Evolutionary conservation across 2,113 vertebrate species (phyloP).

Genomic region (Macquaria ambigua): DNA sequence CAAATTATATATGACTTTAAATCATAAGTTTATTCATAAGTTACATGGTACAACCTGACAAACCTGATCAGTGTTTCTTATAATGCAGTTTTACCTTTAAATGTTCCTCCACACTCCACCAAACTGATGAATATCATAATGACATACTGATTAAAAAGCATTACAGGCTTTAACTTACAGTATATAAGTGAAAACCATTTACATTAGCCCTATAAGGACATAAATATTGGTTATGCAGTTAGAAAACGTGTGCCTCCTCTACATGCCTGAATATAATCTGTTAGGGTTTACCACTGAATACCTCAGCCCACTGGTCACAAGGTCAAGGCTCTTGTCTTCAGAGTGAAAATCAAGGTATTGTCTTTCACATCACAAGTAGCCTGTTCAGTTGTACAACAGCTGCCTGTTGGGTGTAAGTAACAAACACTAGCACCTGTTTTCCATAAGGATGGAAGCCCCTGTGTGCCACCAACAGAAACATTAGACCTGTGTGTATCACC

Average conservation of each 20-base stretch:
- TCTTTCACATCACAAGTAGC: constrained; percentile 72
- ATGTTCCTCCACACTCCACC: not conserved
- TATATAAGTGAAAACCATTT: not conserved
- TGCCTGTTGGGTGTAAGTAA: constrained; percentile 54
- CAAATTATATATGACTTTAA: not conserved
- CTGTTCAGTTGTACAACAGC: constrained; percentile 65
- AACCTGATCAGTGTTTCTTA: not conserved
- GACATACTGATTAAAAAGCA: not conserved
- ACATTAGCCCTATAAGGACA: not conserved
- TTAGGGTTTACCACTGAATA: constrained; percentile 15
- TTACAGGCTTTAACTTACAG: not conserved
- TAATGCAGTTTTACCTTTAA: not conserved
- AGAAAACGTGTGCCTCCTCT: constrained; percentile 6
- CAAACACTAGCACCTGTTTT: constrained; percentile 72
- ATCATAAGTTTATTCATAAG: not conserved
- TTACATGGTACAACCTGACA: not conserved
- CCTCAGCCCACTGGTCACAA: constrained; percentile 38
- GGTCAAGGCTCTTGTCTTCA: constrained; percentile 62
- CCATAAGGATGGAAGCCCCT: constrained; percentile 24
- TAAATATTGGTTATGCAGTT: not conserved
- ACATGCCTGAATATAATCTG: constrained; percentile 30
- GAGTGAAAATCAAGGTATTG: constrained; percentile 73
- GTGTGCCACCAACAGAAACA: constrained; percentile 29
- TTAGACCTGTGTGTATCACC: constrained; percentile 19
- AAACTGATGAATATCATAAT: not conserved